Conservation (phyloP, 2,797 vertebrate genomes). For the Anabacerthia variegaticeps region DNA sequence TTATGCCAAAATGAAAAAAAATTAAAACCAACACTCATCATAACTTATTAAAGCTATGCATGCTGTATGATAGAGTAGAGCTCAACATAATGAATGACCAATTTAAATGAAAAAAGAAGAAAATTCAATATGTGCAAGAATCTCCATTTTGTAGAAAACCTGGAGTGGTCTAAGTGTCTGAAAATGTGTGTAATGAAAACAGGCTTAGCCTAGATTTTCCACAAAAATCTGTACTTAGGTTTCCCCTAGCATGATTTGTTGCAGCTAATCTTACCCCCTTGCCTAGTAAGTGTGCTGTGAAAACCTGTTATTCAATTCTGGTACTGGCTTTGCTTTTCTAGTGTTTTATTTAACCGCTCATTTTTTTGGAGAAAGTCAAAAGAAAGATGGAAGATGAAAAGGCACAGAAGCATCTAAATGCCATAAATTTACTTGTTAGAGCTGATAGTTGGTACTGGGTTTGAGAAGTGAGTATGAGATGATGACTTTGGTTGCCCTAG, state of each 20-base stretch:
- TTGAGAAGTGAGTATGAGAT: neutral
- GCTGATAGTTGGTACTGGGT: neutral
- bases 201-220: conserved; percentile 6
- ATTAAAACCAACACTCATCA: neutral
- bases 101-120: neutral
- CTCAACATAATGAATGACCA: neutral
- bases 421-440: neutral
- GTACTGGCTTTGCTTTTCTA: neutral
- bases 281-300: neutral
- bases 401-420: neutral
- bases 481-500: neutral
- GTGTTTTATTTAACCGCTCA: neutral
- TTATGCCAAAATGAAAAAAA: neutral
- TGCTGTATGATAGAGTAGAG: neutral
- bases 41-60: neutral
- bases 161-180: conserved; percentile 15
- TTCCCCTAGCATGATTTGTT: conserved; percentile 22
- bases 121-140: neutral
- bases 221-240: neutral
- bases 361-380: neutral
- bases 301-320: neutral
- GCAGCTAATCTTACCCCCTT: neutral
- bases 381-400: neutral
- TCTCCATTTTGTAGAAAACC: neutral
- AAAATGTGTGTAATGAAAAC: conserved; percentile 27